Evolutionary conservation across 2,888 invertebrate genomes (phyloP), one percentile per base, ranked within the genome.

Genomic region (Drosophila subsilvestris): DNA sequence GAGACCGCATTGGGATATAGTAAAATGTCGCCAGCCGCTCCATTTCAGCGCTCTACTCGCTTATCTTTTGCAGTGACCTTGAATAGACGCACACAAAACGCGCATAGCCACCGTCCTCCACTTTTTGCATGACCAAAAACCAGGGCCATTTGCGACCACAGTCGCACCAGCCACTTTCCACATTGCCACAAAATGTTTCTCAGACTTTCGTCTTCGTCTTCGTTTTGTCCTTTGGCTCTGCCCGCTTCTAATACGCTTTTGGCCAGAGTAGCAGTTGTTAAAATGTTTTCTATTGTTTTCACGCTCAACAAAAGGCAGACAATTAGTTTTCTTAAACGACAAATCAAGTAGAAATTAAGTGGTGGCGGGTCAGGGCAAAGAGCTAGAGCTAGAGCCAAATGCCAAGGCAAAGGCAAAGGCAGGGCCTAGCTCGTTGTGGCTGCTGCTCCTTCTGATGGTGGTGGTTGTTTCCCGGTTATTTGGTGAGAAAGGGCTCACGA

Each of bases 321-420:
- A 89, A 89, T 89, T 89, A 89, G 85, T 87, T 89, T 84, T 87
- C 88, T 89, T 89, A 89, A 89, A 88, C 89, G 89, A 79, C 85
- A 85, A 89, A 86, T 89, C 88, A 86, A 86, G 86, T 79, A 80
- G 86, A 86, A 86, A 80, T 86, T 83, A 88, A 89, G 86, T 83
- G 85, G 75, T 79, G 80, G 76, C 74, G 76, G 79, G 61, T 48
- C 53, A 63, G 63, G 61, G 51, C 56, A 56, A 51, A 43, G 22
- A 18, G 43, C n/a, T 20, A 63, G 54, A 50, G 66, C 60, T 22
- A 42, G 25, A 74, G 55, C 59, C 45, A 47, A 42, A 51, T 14
- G 56, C 63, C 42, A 70, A 47, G 42, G 54, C 53, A 22, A 69
- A 76, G 67, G 63, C 76, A 74, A 14, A 37, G 67, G 60, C 75